Percentiles rank a stretch among this genome's conserved stretches.
Evolutionary conservation across 2,113 vertebrate genomes (phyloP).

Genomic region (Esox niger): DNA sequence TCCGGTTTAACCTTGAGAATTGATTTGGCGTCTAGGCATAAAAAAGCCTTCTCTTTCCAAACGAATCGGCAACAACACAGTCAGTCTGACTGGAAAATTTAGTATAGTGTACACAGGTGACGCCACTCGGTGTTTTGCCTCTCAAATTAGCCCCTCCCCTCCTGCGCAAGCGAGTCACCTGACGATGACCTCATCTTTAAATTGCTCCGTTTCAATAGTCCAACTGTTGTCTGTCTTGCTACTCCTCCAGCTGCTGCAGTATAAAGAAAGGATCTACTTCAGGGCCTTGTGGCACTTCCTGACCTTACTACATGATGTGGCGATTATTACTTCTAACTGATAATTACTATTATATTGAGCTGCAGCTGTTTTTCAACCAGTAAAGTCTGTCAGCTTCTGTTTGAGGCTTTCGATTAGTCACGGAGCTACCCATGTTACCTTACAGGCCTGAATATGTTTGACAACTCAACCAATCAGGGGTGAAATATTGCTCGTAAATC

Average conservation of each 20-base stretch:
- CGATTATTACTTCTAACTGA: no score
- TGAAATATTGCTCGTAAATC: no score
- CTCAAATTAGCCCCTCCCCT: conserved; percentile 51
- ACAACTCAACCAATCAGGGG: no score
- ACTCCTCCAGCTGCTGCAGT: conserved; percentile 4
- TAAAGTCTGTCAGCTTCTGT: no score
- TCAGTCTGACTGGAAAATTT: conserved; percentile 3
- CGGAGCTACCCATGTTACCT: no score
- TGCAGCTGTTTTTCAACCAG: no score
- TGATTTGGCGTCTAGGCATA: conserved; percentile 9
- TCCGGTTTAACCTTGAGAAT: conserved; percentile 30
- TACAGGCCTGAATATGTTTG: no score
- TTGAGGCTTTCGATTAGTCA: no score
- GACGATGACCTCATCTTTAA: conserved; percentile 49
- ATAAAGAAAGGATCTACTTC: not conserved
- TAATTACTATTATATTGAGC: no score
- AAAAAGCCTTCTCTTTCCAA: conserved; percentile 18
- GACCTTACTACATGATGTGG: no score
- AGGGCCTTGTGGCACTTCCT: no score
- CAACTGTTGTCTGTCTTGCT: not conserved
- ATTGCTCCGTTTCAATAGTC: conserved; percentile 12
- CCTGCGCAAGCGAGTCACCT: conserved; percentile 38
- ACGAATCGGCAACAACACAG: not conserved
- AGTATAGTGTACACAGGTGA: conserved; percentile 48
- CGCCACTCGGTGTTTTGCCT: conserved; percentile 52